phyloP scores from a whole-genome alignment of 2,797 vertebrate genomes.

The Crenichthys baileyi region DNA sequence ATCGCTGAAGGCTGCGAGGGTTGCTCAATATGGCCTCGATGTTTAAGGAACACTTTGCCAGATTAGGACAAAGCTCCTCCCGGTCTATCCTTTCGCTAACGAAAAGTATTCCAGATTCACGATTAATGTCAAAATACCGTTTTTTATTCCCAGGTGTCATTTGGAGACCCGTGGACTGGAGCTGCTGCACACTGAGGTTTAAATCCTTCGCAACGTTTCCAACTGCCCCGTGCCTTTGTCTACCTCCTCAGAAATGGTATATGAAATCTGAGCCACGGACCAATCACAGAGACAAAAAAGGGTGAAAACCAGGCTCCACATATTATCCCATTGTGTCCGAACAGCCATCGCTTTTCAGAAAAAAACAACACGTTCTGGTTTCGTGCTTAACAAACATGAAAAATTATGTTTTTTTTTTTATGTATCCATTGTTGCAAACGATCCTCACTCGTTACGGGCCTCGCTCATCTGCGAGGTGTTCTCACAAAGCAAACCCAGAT shows the following conservation, averaged over 20 bases:
- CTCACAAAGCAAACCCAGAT: conserved; percentile 47
- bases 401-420: background rate
- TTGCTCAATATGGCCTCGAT: conserved; percentile 70
- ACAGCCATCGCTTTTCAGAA: conserved; percentile 48
- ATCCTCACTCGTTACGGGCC: background rate
- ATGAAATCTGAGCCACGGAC: conserved; percentile 79
- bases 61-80: conserved; percentile 77
- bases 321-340: conserved; percentile 32
- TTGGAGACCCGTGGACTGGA: conserved; percentile 56
- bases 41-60: conserved; percentile 71
- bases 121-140: conserved; percentile 75
- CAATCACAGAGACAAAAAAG: conserved; percentile 69
- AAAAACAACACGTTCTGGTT: background rate
- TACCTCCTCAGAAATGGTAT: conserved; percentile 75
- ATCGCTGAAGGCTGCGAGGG: conserved; percentile 70
- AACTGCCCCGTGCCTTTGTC: conserved; percentile 67
- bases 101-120: conserved; percentile 69
- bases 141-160: conserved; percentile 59
- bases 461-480: conserved; percentile 18
- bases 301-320: conserved; percentile 47
- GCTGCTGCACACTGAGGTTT: conserved; percentile 68
- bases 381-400: background rate
- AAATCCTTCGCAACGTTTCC: conserved; percentile 80
- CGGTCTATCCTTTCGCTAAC: conserved; percentile 78
- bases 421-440: conserved; percentile 6